phyloP scores from a whole-genome alignment of 2,113 vertebrate genomes.

The Bothrops jararaca region DNA sequence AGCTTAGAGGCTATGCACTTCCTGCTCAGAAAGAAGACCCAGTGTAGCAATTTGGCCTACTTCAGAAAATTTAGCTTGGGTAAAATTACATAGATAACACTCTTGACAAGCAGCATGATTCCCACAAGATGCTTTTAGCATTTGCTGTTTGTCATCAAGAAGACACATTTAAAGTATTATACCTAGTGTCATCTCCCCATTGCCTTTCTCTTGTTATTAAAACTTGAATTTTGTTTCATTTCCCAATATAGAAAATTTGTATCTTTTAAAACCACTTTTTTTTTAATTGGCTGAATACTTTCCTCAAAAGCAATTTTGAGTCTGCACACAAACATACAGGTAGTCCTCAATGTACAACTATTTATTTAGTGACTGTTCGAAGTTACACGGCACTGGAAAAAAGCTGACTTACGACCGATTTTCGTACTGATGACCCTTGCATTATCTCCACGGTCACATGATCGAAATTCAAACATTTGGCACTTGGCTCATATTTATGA shows the following conservation, averaged over 20 bases:
- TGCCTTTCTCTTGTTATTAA: not conserved
- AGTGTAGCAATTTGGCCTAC: not conserved
- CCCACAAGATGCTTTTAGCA: not conserved
- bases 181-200: not conserved
- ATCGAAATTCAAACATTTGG: not conserved
- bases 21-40: not conserved
- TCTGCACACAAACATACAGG: not conserved
- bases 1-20: not conserved
- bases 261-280: not conserved
- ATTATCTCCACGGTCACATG: not conserved
- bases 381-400: not conserved
- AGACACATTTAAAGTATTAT: not conserved
- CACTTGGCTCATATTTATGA: not conserved
- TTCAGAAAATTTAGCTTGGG: constrained; percentile 9
- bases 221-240: not conserved
- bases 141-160: not conserved
- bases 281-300: not conserved
- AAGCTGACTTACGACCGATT: not conserved
- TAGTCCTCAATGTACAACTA: not conserved
- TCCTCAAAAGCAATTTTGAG: not conserved
- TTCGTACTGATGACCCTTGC: not conserved
- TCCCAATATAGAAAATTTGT: not conserved
- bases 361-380: not conserved
- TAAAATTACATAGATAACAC: constrained; percentile 16
- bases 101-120: constrained; percentile 4